These are phyloP conservation scores for Gopherus flavomarginatus DNA, from an alignment of 2,113 vertebrate genomes.

Conservation along the genomic window DNA sequence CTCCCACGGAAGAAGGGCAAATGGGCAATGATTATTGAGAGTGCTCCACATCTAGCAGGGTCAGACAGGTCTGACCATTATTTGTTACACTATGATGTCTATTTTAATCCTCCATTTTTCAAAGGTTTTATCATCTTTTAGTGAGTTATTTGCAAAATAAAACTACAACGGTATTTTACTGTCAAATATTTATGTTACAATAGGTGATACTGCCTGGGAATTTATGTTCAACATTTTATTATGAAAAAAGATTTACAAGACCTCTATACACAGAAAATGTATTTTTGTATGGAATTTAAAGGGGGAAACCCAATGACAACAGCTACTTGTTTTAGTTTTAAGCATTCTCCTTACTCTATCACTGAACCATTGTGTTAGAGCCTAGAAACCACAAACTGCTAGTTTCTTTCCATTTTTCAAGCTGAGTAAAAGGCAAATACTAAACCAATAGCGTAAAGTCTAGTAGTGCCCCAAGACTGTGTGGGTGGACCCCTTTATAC, in stretches of 20 bases:
- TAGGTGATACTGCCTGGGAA: not conserved
- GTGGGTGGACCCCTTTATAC: not conserved
- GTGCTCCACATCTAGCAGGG: too few species aligned
- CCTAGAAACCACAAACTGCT: not conserved
- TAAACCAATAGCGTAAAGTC: not conserved
- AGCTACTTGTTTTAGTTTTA: not conserved
- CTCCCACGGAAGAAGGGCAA: too few species aligned
- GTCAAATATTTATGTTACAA: not conserved
- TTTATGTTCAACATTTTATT: slow-evolving; percentile 14
- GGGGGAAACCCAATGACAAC: not conserved
- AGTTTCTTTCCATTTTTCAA: not conserved
- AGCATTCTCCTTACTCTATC: not conserved
- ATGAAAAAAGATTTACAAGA: not conserved
- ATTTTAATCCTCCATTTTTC: not conserved
- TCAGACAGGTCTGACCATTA: too few species aligned
- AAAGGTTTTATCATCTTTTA: not conserved
- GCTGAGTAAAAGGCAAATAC: not conserved
- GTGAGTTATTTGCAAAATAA: not conserved
- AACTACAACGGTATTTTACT: slow-evolving; percentile 12
- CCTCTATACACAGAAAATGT: not conserved
- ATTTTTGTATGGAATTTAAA: not conserved
- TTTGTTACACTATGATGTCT: not conserved
- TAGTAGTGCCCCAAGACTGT: not conserved
- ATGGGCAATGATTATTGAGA: too few species aligned
- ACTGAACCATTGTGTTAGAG: not conserved